These are phyloP conservation scores for Pseudois nayaur DNA, from an alignment of 2,113 vertebrate species.

Conservation along the genomic window DNA sequence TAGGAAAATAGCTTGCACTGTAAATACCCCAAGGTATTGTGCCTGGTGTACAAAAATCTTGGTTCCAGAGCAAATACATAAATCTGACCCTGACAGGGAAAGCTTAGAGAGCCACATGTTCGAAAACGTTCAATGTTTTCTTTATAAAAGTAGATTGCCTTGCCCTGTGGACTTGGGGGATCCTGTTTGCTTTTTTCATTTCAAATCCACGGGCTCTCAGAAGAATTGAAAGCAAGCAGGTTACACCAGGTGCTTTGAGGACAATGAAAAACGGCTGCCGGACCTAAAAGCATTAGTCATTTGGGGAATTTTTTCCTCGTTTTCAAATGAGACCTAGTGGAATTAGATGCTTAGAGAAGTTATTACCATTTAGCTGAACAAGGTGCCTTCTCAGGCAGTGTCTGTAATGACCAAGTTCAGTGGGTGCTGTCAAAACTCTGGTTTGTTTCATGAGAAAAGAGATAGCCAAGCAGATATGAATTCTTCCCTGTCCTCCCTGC, in stretches of 20 bases:
- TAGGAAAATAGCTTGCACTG: conserved; percentile 50
- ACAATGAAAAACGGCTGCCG: background rate
- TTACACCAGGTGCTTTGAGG: conserved; percentile 51
- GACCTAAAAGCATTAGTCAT: conserved; percentile 43
- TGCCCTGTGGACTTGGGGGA: background rate
- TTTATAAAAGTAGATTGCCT: conserved; percentile 31
- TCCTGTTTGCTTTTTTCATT: conserved; percentile 60
- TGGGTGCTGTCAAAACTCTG: background rate
- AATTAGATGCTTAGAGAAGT: background rate
- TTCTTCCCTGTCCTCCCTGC: background rate
- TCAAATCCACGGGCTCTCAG: conserved; percentile 45
- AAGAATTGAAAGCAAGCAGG: conserved; percentile 65
- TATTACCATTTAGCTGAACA: background rate
- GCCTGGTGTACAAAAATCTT: conserved; percentile 53
- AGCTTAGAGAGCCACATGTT: conserved; percentile 8
- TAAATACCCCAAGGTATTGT: conserved; percentile 44
- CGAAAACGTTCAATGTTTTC: conserved; percentile 12
- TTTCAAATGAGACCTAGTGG: conserved; percentile 28
- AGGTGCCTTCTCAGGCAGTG: background rate
- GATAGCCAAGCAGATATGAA: background rate
- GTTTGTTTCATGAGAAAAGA: background rate
- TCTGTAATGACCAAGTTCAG: background rate
- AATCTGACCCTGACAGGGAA: conserved; percentile 20
- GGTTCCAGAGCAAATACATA: conserved; percentile 59
- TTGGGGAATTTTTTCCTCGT: conserved; percentile 19